Conservation (phyloP, 2,888 invertebrate genomes). For the Hirtodrosophila confusa region DNA sequence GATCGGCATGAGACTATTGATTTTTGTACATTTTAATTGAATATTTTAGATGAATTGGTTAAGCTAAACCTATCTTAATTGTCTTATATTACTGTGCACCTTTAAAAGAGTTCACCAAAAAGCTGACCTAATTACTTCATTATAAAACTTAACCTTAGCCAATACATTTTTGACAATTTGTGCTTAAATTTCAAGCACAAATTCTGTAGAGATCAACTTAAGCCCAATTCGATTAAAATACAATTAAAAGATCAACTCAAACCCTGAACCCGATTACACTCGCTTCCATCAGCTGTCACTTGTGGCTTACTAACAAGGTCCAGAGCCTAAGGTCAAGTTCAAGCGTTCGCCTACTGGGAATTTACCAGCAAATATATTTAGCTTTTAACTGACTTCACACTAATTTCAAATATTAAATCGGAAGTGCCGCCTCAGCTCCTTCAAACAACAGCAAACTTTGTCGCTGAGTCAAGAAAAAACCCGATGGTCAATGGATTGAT, state of each 20-base stretch:
- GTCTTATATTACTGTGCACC: no score
- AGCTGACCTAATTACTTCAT: no score
- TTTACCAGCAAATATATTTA: conserved; percentile 48
- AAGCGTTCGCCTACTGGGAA: conserved; percentile 43
- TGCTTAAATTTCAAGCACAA: not conserved
- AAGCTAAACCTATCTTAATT: no score
- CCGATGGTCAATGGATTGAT: conserved; percentile 65
- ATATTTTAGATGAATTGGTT: no score
- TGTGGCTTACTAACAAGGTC: conserved; percentile 39
- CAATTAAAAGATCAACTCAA: conserved; percentile 38
- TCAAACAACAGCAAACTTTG: conserved; percentile 24
- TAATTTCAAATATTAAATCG: conserved; percentile 49
- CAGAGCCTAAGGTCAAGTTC: conserved; percentile 64
- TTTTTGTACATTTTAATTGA: no score
- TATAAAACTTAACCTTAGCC: no score
- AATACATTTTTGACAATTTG: not conserved
- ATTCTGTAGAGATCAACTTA: conserved; percentile 13
- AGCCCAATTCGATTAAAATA: conserved; percentile 10
- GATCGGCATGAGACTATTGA: no score
- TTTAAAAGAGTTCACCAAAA: no score
- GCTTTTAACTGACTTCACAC: conserved; percentile 31
- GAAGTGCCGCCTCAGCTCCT: conserved; percentile 54
- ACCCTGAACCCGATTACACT: conserved; percentile 55
- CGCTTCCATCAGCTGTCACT: conserved; percentile 38
- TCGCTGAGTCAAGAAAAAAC: conserved; percentile 57